Conservation (phyloP, 2,113 vertebrate species). For the Saguinus imperator region DNA sequence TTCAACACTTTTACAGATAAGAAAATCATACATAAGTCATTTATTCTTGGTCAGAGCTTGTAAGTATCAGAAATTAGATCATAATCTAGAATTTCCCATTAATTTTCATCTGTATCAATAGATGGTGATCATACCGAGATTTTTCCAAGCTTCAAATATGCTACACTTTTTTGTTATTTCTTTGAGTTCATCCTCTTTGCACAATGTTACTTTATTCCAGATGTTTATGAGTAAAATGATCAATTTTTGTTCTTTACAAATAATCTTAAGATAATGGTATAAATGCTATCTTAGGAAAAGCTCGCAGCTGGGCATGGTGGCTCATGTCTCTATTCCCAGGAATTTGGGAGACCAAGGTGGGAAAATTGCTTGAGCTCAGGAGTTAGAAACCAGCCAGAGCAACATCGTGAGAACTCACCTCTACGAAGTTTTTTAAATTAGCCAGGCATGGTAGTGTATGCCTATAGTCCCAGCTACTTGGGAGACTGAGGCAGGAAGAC, state of each 20-base stretch:
- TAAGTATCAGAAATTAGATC: background rate
- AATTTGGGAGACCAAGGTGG: too few species aligned
- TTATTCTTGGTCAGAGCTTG: background rate
- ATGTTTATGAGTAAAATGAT: background rate
- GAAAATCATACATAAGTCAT: background rate
- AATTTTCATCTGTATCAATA: background rate
- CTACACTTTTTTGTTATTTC: background rate
- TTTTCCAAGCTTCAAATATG: background rate
- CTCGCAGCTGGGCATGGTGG: background rate
- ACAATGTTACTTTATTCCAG: background rate
- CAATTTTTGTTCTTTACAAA: background rate
- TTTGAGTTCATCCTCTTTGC: background rate
- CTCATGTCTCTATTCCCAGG: too few species aligned
- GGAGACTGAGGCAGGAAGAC: too few species aligned
- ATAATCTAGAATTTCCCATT: background rate
- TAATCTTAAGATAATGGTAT: background rate
- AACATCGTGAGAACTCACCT: too few species aligned
- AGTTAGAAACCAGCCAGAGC: too few species aligned
- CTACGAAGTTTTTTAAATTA: too few species aligned
- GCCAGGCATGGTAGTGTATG: too few species aligned
- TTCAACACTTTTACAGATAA: background rate
- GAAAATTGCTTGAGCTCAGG: too few species aligned
- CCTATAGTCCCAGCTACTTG: too few species aligned
- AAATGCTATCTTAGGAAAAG: background rate
- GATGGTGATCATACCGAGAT: background rate